Base-by-base conservation (phyloP, 2,888 invertebrate species). In the Gibbula magus region DNA sequence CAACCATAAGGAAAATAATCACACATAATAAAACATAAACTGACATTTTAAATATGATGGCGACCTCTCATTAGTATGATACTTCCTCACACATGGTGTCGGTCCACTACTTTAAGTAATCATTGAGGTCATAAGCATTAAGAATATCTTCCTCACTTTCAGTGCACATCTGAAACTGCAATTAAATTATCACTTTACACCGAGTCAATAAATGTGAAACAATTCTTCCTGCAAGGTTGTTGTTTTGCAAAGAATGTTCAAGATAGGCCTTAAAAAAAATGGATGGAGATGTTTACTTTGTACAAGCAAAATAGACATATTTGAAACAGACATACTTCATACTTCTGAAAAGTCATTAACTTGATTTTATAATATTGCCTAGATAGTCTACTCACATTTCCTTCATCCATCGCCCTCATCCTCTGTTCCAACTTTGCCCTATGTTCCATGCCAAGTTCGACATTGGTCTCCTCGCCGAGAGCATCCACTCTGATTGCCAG, bases 401-500 rank as follows among this genome's bases (percentile, higher is more conserved):
- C 97, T 92, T 98, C 98, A 67, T 99, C 94, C 83, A 97, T 90
- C 84, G 96, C 93, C 53, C 93, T 91, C 77, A 99, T 92, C 79
- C 96, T 94, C 1, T 95, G 94, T 93, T 99, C 98, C 79, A 99
- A 93, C 91, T 96, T 97, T 0, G 96, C 97, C 91, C 96, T 96
- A 91, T 98, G 97, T 88, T 96, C 96, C 0, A 96, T 95, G 4
- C 99, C 99, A 35, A 99, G 93, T 84, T 97, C 97, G 87, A 96
- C 96, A 77, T 88, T 92, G 2, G 89, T 92, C 56, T 97, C 98
- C 92, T 99, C 99, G 0, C 98, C 98, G 25, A 99, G 95, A 0
- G 99, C 99, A 93, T 99, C 99, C 0, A 98, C 96, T 88, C 99
- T 95, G 0, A 97, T 96, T 0, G 97, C 97, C 51, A 99, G 93